phyloP scores from a whole-genome alignment of 2,113 vertebrate genomes.

The Embiotoca jacksoni region DNA sequence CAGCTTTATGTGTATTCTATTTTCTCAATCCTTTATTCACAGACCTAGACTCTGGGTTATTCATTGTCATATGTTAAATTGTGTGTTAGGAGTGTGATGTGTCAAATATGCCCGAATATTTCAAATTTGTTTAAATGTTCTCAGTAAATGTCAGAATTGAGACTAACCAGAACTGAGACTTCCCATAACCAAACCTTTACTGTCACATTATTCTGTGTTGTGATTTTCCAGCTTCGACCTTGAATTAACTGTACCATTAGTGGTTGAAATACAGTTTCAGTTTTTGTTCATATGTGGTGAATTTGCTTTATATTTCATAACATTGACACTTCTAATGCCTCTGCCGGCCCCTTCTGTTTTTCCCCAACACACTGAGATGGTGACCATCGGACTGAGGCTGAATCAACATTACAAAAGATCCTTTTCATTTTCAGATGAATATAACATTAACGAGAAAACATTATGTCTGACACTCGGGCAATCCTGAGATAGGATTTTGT shows the following conservation, averaged over 20 bases:
- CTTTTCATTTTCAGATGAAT: conserved; percentile 67
- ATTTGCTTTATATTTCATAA: conserved; percentile 10
- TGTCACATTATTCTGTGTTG: neutral
- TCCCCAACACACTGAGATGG: conserved; percentile 1
- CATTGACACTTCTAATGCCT: conserved; percentile 3
- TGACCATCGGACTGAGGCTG: conserved; percentile 37
- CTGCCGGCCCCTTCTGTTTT: conserved; percentile 11
- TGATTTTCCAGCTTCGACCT: neutral
- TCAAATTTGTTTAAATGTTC: conserved; percentile 21
- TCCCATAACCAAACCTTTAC: neutral
- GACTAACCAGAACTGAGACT: conserved; percentile 9
- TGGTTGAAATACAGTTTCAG: conserved; percentile 3
- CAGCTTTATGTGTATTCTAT: neutral
- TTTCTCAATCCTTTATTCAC: neutral
- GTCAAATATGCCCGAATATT: neutral
- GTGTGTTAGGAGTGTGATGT: neutral
- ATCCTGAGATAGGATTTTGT: conserved; percentile 60
- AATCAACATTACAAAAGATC: conserved; percentile 63
- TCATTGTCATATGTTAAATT: neutral
- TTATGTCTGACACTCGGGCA: conserved; percentile 47
- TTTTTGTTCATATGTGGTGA: neutral
- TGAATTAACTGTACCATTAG: neutral
- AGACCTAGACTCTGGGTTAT: neutral
- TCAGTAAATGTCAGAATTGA: conserved; percentile 31
- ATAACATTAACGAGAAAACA: conserved; percentile 66